Percentiles rank a stretch among this genome's conserved stretches.
phyloP scores from a whole-genome alignment of 2,797 vertebrate genomes.

The Eutrigla gurnardus region DNA sequence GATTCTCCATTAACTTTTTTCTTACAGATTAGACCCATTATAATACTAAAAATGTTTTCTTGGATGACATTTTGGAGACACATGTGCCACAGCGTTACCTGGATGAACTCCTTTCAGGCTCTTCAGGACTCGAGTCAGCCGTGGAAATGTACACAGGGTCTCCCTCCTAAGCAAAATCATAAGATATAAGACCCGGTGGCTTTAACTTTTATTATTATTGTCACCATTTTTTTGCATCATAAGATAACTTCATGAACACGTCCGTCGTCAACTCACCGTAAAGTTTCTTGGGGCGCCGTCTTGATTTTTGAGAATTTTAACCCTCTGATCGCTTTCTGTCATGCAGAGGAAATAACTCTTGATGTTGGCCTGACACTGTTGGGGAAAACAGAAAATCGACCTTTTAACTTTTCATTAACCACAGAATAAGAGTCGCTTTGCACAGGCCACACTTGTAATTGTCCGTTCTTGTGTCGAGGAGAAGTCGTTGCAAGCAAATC shows the following conservation, averaged over 20 bases:
- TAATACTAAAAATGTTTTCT: too few relatives aligned
- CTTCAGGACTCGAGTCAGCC: slow-evolving; percentile 71
- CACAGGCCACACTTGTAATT: not conserved
- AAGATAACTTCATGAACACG: not conserved
- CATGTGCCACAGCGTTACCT: slow-evolving; percentile 60
- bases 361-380: slow-evolving; percentile 85
- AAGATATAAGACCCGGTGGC: not conserved
- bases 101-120: slow-evolving; percentile 74
- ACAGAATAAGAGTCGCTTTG: not conserved
- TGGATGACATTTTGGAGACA: not conserved
- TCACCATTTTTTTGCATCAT: too few relatives aligned
- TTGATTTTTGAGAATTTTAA: slow-evolving; percentile 83
- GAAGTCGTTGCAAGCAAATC: not conserved
- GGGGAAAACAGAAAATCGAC: not conserved
- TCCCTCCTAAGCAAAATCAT: slow-evolving; percentile 74
- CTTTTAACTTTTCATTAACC: not conserved
- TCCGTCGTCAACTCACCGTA: slow-evolving; percentile 64
- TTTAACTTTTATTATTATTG: not conserved
- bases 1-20: too few relatives aligned
- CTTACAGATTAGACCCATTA: too few relatives aligned
- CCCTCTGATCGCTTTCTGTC: slow-evolving; percentile 85
- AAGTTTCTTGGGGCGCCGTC: slow-evolving; percentile 80
- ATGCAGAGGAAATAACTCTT: slow-evolving; percentile 86
- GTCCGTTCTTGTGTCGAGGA: not conserved
- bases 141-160: slow-evolving; percentile 83